Conservation (phyloP, 2,113 vertebrate genomes). For the Xerus inauris region DNA sequence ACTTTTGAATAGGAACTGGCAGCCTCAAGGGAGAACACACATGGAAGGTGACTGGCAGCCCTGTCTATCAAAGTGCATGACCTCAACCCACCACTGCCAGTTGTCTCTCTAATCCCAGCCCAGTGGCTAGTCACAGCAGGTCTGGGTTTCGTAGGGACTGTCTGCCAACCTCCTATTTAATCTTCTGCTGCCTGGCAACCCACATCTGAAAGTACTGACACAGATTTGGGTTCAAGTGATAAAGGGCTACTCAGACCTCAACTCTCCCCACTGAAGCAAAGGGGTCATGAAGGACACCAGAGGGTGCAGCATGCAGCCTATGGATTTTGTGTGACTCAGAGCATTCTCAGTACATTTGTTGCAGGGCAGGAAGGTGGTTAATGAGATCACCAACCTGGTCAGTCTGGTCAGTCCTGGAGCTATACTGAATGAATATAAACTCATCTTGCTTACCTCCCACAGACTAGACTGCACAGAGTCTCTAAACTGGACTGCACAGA, state of each 20-base stretch:
- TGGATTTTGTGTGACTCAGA: not conserved
- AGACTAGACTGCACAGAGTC: not conserved
- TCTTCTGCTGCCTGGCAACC: not conserved
- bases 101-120: not conserved
- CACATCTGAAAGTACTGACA: not conserved
- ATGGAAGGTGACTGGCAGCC: not conserved
- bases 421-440: not conserved
- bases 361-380: not conserved
- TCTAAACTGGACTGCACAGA: not conserved
- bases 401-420: not conserved
- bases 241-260: not conserved
- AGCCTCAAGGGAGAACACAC: not conserved
- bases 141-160: not conserved
- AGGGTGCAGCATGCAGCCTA: not conserved
- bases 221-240: not conserved
- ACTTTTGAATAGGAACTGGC: slow-evolving; percentile 1
- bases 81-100: not conserved
- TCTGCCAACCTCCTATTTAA: not conserved
- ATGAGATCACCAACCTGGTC: not conserved
- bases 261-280: not conserved
- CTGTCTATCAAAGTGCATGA: not conserved
- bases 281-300: not conserved
- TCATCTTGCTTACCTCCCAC: not conserved
- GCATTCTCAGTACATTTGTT: not conserved
- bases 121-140: not conserved